Evolutionary conservation across 2,797 vertebrate genomes (phyloP).

Genomic region (Channa striata): DNA sequence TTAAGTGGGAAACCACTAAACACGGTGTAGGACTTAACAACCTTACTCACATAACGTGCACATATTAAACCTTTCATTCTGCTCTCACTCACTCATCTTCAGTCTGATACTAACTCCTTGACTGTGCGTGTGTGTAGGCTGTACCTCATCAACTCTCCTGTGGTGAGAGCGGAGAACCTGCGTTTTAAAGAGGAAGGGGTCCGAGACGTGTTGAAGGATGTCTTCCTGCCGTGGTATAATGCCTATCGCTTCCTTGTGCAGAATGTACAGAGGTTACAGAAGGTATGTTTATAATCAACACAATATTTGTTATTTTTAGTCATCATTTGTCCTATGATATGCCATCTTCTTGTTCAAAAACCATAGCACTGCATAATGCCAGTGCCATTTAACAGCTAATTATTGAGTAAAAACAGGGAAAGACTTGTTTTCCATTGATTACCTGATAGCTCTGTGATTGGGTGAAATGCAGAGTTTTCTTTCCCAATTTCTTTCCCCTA

Average conservation of each 20-base stretch:
- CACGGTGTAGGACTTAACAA: neutral
- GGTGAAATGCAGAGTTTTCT: neutral
- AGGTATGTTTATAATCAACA: conserved; percentile 81
- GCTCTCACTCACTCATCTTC: neutral
- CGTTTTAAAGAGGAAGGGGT: conserved; percentile 98
- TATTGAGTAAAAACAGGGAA: no score
- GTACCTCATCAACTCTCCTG: conserved; percentile 98
- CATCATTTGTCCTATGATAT: neutral
- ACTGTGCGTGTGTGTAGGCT: conserved; percentile 80
- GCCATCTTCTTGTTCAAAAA: neutral
- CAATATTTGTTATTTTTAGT: neutral
- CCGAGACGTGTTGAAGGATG: conserved; percentile 95
- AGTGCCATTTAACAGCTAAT: neutral
- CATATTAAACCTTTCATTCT: neutral
- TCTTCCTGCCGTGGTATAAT: conserved; percentile 98
- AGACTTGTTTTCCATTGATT: neutral
- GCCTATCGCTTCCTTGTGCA: conserved; percentile 98
- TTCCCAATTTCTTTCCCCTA: no score
- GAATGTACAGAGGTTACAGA: conserved; percentile 91
- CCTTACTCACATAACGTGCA: neutral
- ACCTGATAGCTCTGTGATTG: conserved; percentile 6
- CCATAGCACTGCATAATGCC: neutral
- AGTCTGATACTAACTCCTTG: conserved; percentile 1
- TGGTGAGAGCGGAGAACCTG: conserved; percentile 96
- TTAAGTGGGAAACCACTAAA: conserved; percentile 1